A percentile compares a stretch with the other conserved stretches of the same genome.
Evolutionary conservation across 2,797 vertebrate genomes (phyloP).

Genomic region (Galago senegalensis): DNA sequence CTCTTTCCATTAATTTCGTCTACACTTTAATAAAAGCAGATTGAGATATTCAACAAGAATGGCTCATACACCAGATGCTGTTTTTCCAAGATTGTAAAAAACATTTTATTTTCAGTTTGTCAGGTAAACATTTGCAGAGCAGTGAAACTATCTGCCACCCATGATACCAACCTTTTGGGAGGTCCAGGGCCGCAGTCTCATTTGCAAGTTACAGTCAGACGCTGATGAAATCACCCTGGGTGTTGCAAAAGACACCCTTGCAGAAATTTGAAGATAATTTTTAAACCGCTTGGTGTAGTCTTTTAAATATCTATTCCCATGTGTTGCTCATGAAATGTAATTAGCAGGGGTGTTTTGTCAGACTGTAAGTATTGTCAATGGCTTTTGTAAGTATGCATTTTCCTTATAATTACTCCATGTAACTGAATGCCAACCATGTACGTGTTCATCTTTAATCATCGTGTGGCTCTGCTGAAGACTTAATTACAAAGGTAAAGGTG

Average conservation of each 20-base stretch:
- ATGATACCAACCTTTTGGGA: conserved; percentile 77
- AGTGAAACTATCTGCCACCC: conserved; percentile 53
- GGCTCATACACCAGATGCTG: conserved; percentile 39
- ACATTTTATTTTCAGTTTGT: conserved; percentile 61
- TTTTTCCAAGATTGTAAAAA: conserved; percentile 55
- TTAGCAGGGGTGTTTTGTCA: conserved; percentile 51
- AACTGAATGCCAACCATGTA: background rate
- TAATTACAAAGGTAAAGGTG: conserved; percentile 63
- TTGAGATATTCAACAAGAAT: conserved; percentile 57
- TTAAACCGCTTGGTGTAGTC: conserved; percentile 59
- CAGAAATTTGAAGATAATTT: conserved; percentile 69
- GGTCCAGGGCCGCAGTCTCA: conserved; percentile 46
- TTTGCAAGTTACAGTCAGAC: conserved; percentile 69
- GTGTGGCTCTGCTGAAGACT: conserved; percentile 25
- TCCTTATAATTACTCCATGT: conserved; percentile 64
- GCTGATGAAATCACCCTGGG: conserved; percentile 75
- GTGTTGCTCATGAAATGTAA: conserved; percentile 52
- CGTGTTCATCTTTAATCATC: conserved; percentile 50
- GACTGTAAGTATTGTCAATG: conserved; percentile 1
- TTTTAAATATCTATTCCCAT: conserved; percentile 60
- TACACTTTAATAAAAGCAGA: conserved; percentile 20
- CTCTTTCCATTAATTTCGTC: conserved; percentile 57
- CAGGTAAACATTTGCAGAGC: conserved; percentile 60
- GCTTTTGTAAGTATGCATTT: conserved; percentile 75
- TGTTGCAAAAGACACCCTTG: conserved; percentile 69